Base-by-base conservation (phyloP, 2,113 vertebrate genomes). In the Balaenoptera acutorostrata region DNA sequence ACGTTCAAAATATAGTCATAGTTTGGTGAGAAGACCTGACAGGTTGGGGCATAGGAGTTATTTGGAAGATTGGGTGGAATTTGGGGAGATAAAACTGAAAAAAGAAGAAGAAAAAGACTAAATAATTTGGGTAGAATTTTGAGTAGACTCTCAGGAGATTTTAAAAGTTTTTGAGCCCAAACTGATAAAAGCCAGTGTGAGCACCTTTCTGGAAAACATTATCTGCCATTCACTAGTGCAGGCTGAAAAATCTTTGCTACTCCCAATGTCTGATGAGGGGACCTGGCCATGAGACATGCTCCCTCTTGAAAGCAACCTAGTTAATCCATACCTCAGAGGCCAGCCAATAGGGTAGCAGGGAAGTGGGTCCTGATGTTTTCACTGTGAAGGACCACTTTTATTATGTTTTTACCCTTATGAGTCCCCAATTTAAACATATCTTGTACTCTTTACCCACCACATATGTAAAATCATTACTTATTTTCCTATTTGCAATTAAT, bases 401-500 rank as follows among this genome's bases (percentile, higher is more conserved):
- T 55, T 86, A 49, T 64, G 46, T 59, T 31, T 86, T 80, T 52
- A 77, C 13, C 14, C 36, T 52, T 63, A 10, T 61, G 14, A 49
- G 14, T 2, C 31, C 23, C 44, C 68, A 31, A 46, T 92, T 88
- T 77, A 75, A 82, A 84, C 8, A 46, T 77, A 41, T 3, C 9
- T 77, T 75, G 81, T 0, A 75, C 29, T 96, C 21, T 90, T 96
- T 84, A 69, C 29, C 66, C 93, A 64, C 5, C 14, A 36, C 25
- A 55, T n/a, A 2, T 39, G 74, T 57, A 44, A 96, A 95, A 6
- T 17, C 29, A 59, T 82, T 81, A 63, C 68, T 31, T 83, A 57
- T 74, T 77, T 96, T 93, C 61, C 71, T 75, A 41, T 86, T 84
- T 95, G 84, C 41, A 74, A 31, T 59, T 71, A 71, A 72, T 90